Percentiles rank a stretch among this genome's conserved stretches.
These are phyloP conservation scores for Dipus sagitta DNA, from an alignment of 2,797 vertebrate genomes.

Conservation along the genomic window DNA sequence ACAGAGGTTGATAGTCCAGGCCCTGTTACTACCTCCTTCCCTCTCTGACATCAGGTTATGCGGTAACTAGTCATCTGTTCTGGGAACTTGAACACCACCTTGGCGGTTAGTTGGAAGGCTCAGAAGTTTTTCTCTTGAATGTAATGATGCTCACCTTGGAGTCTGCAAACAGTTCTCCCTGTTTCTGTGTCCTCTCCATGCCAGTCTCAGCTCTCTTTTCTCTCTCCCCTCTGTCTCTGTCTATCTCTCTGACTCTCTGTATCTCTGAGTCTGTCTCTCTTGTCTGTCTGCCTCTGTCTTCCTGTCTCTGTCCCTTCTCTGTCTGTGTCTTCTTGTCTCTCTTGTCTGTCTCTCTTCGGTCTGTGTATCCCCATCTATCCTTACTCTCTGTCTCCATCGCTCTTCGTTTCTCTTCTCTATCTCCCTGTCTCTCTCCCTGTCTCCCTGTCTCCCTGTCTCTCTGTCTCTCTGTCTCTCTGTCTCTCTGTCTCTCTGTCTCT, in stretches of 20 bases:
- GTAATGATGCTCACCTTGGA: too few species aligned
- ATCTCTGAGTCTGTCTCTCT: too few species aligned
- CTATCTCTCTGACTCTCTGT: neutral
- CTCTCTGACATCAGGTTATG: neutral
- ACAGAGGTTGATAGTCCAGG: fast-evolving
- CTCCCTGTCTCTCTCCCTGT: neutral
- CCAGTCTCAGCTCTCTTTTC: too few species aligned
- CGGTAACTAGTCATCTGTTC: neutral
- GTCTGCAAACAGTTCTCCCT: fast-evolving
- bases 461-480: neutral
- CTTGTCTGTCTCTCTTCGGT: too few species aligned
- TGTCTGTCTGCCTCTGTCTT: too few species aligned
- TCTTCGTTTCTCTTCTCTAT: too few species aligned
- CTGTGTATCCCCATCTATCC: too few species aligned
- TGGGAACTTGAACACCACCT: neutral
- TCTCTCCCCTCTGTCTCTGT: too few species aligned
- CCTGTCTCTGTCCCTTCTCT: neutral
- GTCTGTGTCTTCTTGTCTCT: too few species aligned
- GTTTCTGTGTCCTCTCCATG: neutral
- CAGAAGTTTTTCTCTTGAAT: neutral
- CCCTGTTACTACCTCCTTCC: fast-evolving
- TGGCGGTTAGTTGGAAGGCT: neutral
- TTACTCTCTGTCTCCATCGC: neutral
- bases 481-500: neutral
- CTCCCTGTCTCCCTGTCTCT: neutral